Evolutionary conservation across 1,140 invertebrate species (phyloP).

Genomic region (Drosophila nannoptera): DNA sequence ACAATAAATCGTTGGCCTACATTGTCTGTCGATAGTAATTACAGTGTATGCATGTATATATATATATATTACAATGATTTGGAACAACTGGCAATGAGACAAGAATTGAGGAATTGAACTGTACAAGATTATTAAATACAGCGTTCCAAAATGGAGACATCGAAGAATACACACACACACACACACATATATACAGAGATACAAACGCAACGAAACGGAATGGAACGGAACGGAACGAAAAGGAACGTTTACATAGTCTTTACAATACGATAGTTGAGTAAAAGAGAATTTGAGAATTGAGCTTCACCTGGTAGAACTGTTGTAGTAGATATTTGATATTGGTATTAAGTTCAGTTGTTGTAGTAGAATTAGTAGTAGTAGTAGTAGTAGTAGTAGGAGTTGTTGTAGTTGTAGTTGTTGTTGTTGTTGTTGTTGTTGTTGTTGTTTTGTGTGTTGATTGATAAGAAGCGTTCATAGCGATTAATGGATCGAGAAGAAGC

Average conservation of each 20-base stretch:
- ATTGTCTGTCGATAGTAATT: constrained; percentile 1
- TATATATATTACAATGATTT: constrained; percentile 13
- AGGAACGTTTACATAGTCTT: constrained; percentile 56
- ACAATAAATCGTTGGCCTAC: background rate
- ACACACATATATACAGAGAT: constrained; percentile 2
- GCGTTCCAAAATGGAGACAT: constrained; percentile 11
- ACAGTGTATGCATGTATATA: background rate
- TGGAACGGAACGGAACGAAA: constrained; percentile 57
- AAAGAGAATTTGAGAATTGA: constrained; percentile 60
- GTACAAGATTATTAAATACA: constrained; percentile 29
- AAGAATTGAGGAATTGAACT: constrained; percentile 27
- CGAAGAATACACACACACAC: constrained; percentile 22
- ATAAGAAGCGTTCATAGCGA: constrained; percentile 29
- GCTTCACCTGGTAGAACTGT: constrained; percentile 78
- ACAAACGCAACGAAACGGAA: constrained; percentile 39
- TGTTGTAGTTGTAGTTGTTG: constrained; percentile 25
- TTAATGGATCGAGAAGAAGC: constrained; percentile 36
- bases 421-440: constrained; percentile 38
- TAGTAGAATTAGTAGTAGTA: constrained; percentile 29
- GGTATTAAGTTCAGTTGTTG: constrained; percentile 43
- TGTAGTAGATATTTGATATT: constrained; percentile 60
- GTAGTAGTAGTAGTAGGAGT: constrained; percentile 24
- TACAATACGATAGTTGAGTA: constrained; percentile 45
- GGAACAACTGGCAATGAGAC: constrained; percentile 28
- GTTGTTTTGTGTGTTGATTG: constrained; percentile 35